phyloP scores from a whole-genome alignment of 2,888 invertebrate genomes.

The Pollenia amentaria region DNA sequence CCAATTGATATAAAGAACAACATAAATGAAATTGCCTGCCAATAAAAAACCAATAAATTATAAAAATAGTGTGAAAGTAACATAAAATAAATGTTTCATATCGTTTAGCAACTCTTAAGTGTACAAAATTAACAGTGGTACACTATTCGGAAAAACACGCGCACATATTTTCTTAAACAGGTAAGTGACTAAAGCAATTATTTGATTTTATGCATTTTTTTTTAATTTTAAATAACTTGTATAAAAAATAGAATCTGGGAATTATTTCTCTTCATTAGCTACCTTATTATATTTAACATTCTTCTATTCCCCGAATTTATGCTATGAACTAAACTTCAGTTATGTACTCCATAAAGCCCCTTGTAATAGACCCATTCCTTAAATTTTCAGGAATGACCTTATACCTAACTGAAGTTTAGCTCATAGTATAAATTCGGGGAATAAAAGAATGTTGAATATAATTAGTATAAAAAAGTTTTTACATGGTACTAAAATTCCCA shows the following conservation, averaged over 20 bases:
- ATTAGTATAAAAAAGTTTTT: neutral
- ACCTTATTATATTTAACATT: too few relatives aligned
- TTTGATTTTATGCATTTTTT: neutral
- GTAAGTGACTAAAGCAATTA: neutral
- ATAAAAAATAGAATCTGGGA: too few relatives aligned
- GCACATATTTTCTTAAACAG: conserved; percentile 36
- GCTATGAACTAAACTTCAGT: too few relatives aligned
- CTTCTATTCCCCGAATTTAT: too few relatives aligned
- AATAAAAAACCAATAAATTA: conserved; percentile 7
- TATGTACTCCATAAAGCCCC: too few relatives aligned
- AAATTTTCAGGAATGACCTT: too few relatives aligned
- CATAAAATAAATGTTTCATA: conserved; percentile 26
- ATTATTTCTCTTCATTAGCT: too few relatives aligned
- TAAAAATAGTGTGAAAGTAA: conserved; percentile 15
- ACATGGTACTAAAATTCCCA: too few relatives aligned
- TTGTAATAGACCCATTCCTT: too few relatives aligned
- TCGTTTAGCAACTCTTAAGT: conserved; percentile 16
- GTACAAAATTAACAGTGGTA: conserved; percentile 28
- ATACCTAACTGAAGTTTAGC: too few relatives aligned
- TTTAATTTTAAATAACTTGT: neutral
- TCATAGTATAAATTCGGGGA: too few relatives aligned
- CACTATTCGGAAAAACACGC: neutral
- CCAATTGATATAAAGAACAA: neutral
- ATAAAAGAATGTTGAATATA: too few relatives aligned
- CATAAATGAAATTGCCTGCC: conserved; percentile 23